Base-by-base conservation (phyloP, 1,140 invertebrate species). In the Copidosoma floridanum region DNA sequence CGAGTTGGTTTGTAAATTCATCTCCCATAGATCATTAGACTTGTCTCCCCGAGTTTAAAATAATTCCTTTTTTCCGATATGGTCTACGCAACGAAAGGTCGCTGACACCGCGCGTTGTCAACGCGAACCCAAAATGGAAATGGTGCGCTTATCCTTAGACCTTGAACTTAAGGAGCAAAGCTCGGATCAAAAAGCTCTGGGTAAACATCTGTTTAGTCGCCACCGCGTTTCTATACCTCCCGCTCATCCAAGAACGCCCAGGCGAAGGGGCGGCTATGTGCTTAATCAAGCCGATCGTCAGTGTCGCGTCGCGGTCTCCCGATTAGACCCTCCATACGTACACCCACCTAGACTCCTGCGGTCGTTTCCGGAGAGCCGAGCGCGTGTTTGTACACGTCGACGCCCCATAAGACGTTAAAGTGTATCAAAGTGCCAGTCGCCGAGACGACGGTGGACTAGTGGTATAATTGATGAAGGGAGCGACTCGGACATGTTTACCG, bases 401-500 rank as follows among this genome's bases (percentile, higher is more conserved):
- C 27, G 46, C 46, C 32, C 24, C n/a, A n/a, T n/a, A n/a, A n/a
- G 24, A 2, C 1, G 46, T 23, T 18, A 27, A 6, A 48, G 11
- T 2, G 26, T 54, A 43, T 54, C 52, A 44, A 62, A 63, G 54
- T 47, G 24, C 47, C n/a, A 10, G 27, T 16, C 35, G 44, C 21
- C 37, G 57, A 32, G 62, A 54, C 53, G 16, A 12, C 41, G 63
- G n/a, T n/a, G n/a, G n/a, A n/a, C n/a, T n/a, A n/a, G n/a, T n/a
- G n/a, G n/a, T n/a, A n/a, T 63, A 62, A 68, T 62, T 52, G 61
- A 63, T 59, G 35, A 12, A 21, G 57, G 51, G 47, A 52, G 61
- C 48, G 46, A 12, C 2, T 23, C 35, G 48, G 18, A 1, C 14
- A 32, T 69, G 66, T 72, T 69, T 69, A 41, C 63, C 61, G 52